Percentiles rank a stretch among this genome's conserved stretches.
phyloP scores from a whole-genome alignment of 1,140 invertebrate genomes.

The Eriocheir sinensis region DNA sequence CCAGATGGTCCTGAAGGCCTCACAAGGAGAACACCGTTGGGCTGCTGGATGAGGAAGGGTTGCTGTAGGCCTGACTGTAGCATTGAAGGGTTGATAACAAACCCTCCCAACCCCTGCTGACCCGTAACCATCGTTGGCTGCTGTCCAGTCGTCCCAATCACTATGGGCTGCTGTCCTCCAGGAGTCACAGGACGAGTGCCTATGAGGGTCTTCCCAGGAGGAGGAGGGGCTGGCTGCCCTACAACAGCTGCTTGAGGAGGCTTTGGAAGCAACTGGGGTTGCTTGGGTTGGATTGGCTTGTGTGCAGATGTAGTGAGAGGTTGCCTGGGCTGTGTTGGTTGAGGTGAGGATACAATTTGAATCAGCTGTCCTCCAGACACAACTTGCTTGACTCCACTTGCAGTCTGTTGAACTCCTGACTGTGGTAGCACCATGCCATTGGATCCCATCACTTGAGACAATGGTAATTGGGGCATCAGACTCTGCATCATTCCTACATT shows the following conservation, averaged over 20 bases:
- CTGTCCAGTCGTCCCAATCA: constrained; percentile 67
- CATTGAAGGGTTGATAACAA: constrained; percentile 71
- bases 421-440: constrained; percentile 74
- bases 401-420: constrained; percentile 63
- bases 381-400: constrained; percentile 68
- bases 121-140: constrained; percentile 65
- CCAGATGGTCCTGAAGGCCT: constrained; percentile 62
- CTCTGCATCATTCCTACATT: constrained; percentile 72
- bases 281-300: constrained; percentile 74
- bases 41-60: constrained; percentile 71
- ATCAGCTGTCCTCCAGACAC: constrained; percentile 68
- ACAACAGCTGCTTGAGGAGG: constrained; percentile 59
- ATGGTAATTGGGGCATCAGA: constrained; percentile 64
- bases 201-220: constrained; percentile 68
- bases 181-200: constrained; percentile 65
- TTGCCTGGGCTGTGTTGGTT: constrained; percentile 66
- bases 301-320: constrained; percentile 64
- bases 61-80: constrained; percentile 71
- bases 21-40: constrained; percentile 71
- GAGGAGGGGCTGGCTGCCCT: constrained; percentile 65
- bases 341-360: constrained; percentile 73
- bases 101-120: constrained; percentile 71
- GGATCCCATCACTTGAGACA: constrained; percentile 68
- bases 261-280: constrained; percentile 72
- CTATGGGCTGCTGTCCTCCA: constrained; percentile 69